Evolutionary conservation across 2,888 invertebrate species (phyloP), one percentile per base, ranked within the genome.

Genomic region (Calliphora vomitoria): DNA sequence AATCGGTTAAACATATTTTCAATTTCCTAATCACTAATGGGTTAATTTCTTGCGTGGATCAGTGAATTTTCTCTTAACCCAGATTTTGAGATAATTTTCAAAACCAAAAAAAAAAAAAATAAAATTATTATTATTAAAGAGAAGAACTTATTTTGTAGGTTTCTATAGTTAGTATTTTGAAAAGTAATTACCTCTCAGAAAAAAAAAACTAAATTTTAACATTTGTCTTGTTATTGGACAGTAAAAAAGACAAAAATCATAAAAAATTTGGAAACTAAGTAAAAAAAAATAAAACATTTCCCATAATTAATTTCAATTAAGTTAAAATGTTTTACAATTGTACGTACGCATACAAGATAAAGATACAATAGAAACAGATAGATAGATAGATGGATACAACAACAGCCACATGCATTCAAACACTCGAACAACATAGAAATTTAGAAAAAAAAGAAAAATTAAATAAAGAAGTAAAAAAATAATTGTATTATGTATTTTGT

Each of bases 261-360:
- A 55, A 71, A 55, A 66, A 18, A 50, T 60, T 60, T 55, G 31
- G n/a, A 58, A 68, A 20, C 25, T 15, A 66, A n/a, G n/a, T n/a
- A n/a, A 62, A 81, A 81, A 68, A 66, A 53, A 38, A 60, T 66
- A 55, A 69, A 78, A 31, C 44, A 71, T 82, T 87, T 87, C 85
- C 79, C 87, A 85, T 85, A 87, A 87, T 87, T 87, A 85, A 75
- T 75, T 85, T 87, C 75, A 87, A 87, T 84, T 87, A 81, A 82
- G 60, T 81, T 72, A 72, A 81, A 87, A 78, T 72, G 71, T 76
- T 66, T 83, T 50, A 71, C 71, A 68, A 55, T 79, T 47, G 69
- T 15, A 62, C 41, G 69, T 15, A 62, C 41, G 25, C 41, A 74
- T 25, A 68, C 35, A 50, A n/a, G 4, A 13, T 10, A 15, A 15